phyloP scores from a whole-genome alignment of 2,888 invertebrate species.

The Macrosoma leucophasiata region DNA sequence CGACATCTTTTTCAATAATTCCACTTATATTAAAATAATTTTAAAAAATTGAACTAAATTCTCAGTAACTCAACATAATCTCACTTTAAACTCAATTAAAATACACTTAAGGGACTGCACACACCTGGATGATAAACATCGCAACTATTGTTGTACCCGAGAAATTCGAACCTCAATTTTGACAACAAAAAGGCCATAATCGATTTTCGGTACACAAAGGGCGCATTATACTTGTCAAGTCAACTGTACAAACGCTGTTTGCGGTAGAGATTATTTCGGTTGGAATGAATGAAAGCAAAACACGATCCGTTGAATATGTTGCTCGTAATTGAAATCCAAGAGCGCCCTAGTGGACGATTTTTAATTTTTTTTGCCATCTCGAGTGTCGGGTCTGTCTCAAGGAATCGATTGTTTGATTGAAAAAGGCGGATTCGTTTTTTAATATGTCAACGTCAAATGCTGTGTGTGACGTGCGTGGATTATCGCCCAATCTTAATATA shows the following conservation, averaged over 20 bases:
- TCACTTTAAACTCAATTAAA: constrained; percentile 61
- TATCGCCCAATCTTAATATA: not conserved
- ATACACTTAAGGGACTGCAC: constrained; percentile 56
- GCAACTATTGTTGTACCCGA: constrained; percentile 69
- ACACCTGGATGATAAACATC: constrained; percentile 72
- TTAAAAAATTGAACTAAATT: too few species aligned
- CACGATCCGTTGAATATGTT: constrained; percentile 66
- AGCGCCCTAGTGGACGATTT: constrained; percentile 49
- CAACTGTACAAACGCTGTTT: constrained; percentile 70
- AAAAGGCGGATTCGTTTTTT: constrained; percentile 14
- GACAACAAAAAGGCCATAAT: constrained; percentile 75
- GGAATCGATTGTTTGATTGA: constrained; percentile 20
- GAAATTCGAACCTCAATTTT: constrained; percentile 73
- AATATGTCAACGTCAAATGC: constrained; percentile 17
- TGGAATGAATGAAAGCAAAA: constrained; percentile 74
- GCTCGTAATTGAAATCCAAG: constrained; percentile 67
- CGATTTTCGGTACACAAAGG: constrained; percentile 69
- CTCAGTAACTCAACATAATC: too few species aligned
- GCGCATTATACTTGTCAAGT: constrained; percentile 72
- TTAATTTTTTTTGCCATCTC: constrained; percentile 45
- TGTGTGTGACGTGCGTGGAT: constrained; percentile 8
- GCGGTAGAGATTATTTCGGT: constrained; percentile 75
- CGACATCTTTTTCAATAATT: too few species aligned
- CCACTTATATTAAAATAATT: too few species aligned
- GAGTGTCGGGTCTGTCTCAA: constrained; percentile 37